Base-by-base conservation (phyloP, 2,113 vertebrate genomes). In the Epinephelus moara region DNA sequence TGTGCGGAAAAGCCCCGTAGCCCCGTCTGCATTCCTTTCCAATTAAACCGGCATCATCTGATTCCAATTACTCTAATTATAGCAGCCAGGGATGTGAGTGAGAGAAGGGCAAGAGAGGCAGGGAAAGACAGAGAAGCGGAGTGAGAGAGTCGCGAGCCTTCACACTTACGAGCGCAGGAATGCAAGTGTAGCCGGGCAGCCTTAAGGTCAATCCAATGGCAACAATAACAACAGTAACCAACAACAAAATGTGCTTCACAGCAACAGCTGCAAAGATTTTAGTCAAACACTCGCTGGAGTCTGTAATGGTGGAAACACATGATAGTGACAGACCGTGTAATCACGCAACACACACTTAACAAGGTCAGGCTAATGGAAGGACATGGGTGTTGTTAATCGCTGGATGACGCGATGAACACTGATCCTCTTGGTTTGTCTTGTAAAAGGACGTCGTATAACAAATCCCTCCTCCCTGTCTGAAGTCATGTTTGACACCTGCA, bases 41-140 rank as follows among this genome's bases (percentile, higher is more conserved):
- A 96, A 96, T 95, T 94, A 95, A 95, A 92, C 86, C 78, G 84
- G 47, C 93, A 92, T 95, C 94, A 93, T 91, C 88, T 93, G 92
- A 93, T 87, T 94, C 89, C 87, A 93, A 93, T 96, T 95, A 93
- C 88, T 95, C 89, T 95, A 95, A 94, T 96, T 95, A 96, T 88
- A 96, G 93, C 57, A 2, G 91, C 71, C 66, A 80, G 87, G 88
- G 83, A 93, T 95, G 91, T 79, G 87, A 91, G 90, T n/a, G 67
- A 77, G 82, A 56, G 85, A 88, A 77, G 33, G 33, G 80, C 23
- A 56, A 63, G 45, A 50, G 53, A 27, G 75, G 56, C n/a, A 68
- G 64, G 30, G 55, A 53, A 57, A n/a, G 27, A 57, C 21, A 64
- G 63, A 60, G 63, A 60, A 78, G 67, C 23, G 12, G 60, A 64